Conservation (phyloP, 2,888 invertebrate species). For the Spicauda simplicius region DNA sequence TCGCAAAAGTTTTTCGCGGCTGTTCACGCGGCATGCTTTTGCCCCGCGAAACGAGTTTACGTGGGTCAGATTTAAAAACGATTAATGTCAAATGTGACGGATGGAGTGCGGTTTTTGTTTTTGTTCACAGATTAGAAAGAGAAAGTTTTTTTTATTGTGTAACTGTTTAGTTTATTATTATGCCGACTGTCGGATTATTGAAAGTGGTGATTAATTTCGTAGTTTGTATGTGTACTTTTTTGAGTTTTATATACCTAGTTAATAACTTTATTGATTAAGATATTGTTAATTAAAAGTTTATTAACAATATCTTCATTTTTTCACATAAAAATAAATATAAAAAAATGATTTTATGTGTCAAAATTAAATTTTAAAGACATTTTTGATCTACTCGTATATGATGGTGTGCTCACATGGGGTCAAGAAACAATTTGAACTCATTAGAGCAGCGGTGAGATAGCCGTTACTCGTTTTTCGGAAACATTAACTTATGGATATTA, state of each 20-base stretch:
- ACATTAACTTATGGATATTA: slow-evolving; percentile 69
- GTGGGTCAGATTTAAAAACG: slow-evolving; percentile 13
- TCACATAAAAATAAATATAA: too few relatives aligned
- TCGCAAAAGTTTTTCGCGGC: slow-evolving; percentile 62
- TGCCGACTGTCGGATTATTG: slow-evolving; percentile 15
- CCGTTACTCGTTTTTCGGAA: slow-evolving; percentile 32
- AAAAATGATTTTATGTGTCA: background rate
- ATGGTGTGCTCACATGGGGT: slow-evolving; percentile 4
- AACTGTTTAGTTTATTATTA: slow-evolving; percentile 17
- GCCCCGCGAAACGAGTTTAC: slow-evolving; percentile 2
- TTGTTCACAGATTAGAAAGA: slow-evolving; percentile 1
- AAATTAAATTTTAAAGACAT: too few relatives aligned
- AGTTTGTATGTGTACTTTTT: background rate
- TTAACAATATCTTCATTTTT: too few relatives aligned
- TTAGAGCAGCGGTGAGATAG: slow-evolving; percentile 30
- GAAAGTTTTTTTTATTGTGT: slow-evolving; percentile 17
- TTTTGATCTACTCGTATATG: background rate
- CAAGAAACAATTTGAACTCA: slow-evolving; percentile 32
- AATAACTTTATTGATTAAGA: too few relatives aligned
- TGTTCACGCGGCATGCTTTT: background rate
- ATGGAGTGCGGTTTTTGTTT: slow-evolving; percentile 7
- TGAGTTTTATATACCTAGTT: too few relatives aligned
- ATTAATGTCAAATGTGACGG: slow-evolving; percentile 20
- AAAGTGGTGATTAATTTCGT: background rate
- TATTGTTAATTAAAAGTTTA: too few relatives aligned